Evolutionary conservation across 2,113 vertebrate species (phyloP), one percentile per base, ranked within the genome.

Genomic region (Pungitius pungitius): DNA sequence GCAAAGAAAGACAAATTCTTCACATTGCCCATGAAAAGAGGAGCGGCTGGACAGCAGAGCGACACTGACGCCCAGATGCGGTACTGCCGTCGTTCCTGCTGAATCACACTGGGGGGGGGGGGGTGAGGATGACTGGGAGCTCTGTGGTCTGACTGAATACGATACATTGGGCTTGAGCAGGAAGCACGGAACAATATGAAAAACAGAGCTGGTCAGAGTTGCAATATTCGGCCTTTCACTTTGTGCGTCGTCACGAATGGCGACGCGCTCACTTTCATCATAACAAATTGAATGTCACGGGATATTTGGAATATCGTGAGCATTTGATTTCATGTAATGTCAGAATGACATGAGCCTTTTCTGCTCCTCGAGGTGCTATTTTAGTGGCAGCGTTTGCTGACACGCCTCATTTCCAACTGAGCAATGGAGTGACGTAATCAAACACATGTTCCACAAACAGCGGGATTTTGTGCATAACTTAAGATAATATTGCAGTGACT

Each of bases 61-160:
- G 51, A 52, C 68, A 63, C 42, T 42, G 59, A 55, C 69, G 64
- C 62, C 49, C 22, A 18, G 80, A 71, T 39, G 61, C 27, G 10
- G 47, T 4, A n/a, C 66, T 73, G 78, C 81, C 64, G 43, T 82
- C 30, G 75, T 81, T 86, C 61, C 66, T 87, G 84, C 83, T 93
- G 92, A 92, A 86, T 93, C 89, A 93, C 33, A 62, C n/a, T n/a
- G n/a, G n/a, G n/a, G n/a, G n/a, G n/a, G 79, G 78, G 81, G 57
- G 42, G 74, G 73, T 63, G 85, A 88, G 69, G 61, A 65, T 51
- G 69, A 40, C 73, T 35, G 76, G 65, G 61, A 81, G 72, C 55
- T 22, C 56, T 56, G 4, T 47, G 33, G 27, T 76, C 84, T 59
- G 35, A 67, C 71, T 64, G 83, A 54, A 70, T 57, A 4, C 2